Evolutionary conservation across 2,113 vertebrate genomes (phyloP).

Genomic region (Albula glossodonta): DNA sequence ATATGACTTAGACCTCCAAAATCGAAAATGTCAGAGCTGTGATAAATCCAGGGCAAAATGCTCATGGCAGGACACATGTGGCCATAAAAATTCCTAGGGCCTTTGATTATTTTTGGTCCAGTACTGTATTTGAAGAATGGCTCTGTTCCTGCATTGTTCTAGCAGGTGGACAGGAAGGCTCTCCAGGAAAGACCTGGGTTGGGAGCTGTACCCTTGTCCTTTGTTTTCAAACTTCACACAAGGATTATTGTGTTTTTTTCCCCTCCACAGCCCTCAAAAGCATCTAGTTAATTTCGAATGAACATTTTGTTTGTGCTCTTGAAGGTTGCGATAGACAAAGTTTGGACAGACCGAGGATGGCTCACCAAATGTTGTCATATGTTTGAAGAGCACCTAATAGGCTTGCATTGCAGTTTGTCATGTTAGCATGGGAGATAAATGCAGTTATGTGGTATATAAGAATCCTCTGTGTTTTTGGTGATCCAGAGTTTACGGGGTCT

Average conservation of each 20-base stretch:
- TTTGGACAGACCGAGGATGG: background rate
- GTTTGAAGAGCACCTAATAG: background rate
- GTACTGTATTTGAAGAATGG: slow-evolving; percentile 53
- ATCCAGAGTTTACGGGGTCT: background rate
- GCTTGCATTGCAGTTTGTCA: background rate
- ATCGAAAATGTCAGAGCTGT: background rate
- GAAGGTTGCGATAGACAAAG: background rate
- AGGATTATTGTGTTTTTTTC: background rate
- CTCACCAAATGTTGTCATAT: background rate
- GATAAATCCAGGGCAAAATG: background rate
- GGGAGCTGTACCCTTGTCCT: slow-evolving; percentile 48
- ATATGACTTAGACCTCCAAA: background rate
- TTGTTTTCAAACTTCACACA: slow-evolving; percentile 47
- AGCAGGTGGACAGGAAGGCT: slow-evolving; percentile 69
- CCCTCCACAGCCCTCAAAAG: slow-evolving; percentile 6
- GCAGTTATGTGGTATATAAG: no score
- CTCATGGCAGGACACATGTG: background rate
- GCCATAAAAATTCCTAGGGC: background rate
- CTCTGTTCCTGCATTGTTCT: slow-evolving; percentile 64
- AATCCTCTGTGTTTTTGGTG: background rate
- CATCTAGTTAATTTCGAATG: slow-evolving; percentile 17
- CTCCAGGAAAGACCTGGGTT: slow-evolving; percentile 62
- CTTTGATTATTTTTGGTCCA: slow-evolving; percentile 47
- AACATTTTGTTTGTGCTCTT: background rate
- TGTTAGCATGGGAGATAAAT: no score